Base-by-base conservation (phyloP, 2,888 invertebrate genomes). In the Ashinkailepas kermadecensis region DNA sequence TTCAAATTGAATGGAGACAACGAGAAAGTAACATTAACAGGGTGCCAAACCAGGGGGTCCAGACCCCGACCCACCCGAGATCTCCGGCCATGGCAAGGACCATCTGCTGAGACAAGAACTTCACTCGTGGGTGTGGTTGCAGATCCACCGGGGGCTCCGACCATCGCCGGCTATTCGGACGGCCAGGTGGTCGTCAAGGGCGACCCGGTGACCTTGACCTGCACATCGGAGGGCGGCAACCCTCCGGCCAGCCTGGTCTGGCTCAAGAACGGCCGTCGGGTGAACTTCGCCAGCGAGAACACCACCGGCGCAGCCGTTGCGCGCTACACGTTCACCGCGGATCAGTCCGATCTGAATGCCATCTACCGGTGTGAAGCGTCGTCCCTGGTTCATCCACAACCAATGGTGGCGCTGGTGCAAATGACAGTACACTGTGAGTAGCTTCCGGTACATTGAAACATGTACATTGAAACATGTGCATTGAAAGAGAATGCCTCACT, bases 301-400 rank as follows among this genome's bases (percentile, higher is more conserved):
- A 21, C 9, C 6, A 54, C 54, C 21, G 21, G 74, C 8, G 21
- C 56, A 1, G 56, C 21, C 10, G 54, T 74, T 0, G 74, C 74
- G 2, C 74, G 10, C 9, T 21, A 56, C 11, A 13, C 54, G 11
- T 74, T 74, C 56, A 56, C 18, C 9, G 56, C 56, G 0, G 56
- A 21, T 6, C 56, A 56, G 10, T 54, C 74, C 3, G 74, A 74
- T 11, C 74, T 74, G 8, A 74, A 56, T 18, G 56, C 74, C 56
- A 74, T 74, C 74, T 74, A 74, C 56, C 54, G 74, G 18, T 74
- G 74, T 18, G 74, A 74, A 10, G 74, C 56, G 74, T 21, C 74
- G 10, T 74, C 74, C 15, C 10, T 9, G 56, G 74, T 74, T 74
- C 56, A 74, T 9, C 74, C 74, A 4, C 7, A 11, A 21, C 74